phyloP scores from a whole-genome alignment of 2,888 invertebrate genomes.

The Papilio elwesi region DNA sequence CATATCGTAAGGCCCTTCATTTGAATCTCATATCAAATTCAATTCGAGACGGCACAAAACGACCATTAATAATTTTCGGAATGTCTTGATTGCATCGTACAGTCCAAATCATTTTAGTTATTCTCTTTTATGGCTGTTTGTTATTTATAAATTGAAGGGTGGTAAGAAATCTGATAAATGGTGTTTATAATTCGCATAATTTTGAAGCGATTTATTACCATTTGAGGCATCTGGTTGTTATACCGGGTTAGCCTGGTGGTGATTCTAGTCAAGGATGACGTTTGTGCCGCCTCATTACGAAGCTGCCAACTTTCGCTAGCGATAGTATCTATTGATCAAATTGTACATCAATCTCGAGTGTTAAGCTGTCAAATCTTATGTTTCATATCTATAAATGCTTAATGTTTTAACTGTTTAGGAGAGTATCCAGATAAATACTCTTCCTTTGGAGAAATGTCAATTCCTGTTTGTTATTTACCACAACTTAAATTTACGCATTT shows the following conservation, averaged over 20 bases:
- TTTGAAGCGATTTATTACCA: not conserved
- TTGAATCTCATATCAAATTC: conserved; percentile 4
- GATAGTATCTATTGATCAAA: too few relatives aligned
- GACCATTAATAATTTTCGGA: conserved; percentile 1
- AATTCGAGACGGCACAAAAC: conserved; percentile 1
- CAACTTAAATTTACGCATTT: too few relatives aligned
- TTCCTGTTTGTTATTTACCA: too few relatives aligned
- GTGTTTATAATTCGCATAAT: not conserved
- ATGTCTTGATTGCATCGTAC: not conserved
- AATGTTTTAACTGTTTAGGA: too few relatives aligned
- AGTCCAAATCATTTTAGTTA: too few relatives aligned
- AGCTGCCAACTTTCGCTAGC: not conserved
- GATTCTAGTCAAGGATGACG: not conserved
- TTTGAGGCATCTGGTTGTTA: not conserved
- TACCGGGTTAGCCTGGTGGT: not conserved
- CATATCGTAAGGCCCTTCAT: not conserved
- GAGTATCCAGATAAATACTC: too few relatives aligned
- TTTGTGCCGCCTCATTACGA: not conserved
- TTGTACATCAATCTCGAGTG: too few relatives aligned
- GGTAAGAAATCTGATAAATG: not conserved
- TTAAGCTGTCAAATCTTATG: too few relatives aligned
- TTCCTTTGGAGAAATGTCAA: too few relatives aligned
- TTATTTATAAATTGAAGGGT: not conserved
- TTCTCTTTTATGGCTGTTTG: not conserved
- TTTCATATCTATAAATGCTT: too few relatives aligned